These are phyloP conservation scores for Otus sunia DNA, from an alignment of 2,113 vertebrate species.

Conservation along the genomic window DNA sequence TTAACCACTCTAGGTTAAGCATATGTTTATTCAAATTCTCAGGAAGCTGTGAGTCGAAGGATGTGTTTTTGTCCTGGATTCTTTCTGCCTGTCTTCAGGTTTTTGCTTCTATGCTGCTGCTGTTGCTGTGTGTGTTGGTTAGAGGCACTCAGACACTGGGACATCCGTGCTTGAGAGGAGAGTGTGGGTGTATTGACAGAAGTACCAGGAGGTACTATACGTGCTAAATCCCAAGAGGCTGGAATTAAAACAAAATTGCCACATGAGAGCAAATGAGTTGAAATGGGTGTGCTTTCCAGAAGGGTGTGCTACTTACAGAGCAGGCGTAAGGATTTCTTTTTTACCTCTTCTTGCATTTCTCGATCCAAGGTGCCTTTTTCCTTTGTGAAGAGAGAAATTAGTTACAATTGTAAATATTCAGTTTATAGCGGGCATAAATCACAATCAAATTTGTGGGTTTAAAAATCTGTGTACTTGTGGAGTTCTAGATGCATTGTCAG, in stretches of 20 bases:
- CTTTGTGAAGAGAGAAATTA: not conserved
- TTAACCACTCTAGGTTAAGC: not conserved
- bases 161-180: not conserved
- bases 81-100: not conserved
- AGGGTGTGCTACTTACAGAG: not conserved
- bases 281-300: not conserved
- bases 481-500: not conserved
- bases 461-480: not conserved
- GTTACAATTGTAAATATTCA: not conserved
- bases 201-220: not conserved
- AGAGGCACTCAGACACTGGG: not conserved
- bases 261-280: not conserved
- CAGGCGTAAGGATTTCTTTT: not conserved
- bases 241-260: not conserved
- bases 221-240: not conserved
- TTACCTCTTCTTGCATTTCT: not conserved
- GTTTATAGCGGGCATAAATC: not conserved
- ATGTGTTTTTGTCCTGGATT: not conserved
- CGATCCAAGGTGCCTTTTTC: not conserved
- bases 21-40: not conserved
- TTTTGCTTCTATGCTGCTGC: not conserved
- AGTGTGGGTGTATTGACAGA: conserved; percentile 26
- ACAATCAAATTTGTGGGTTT: not conserved
- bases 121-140: not conserved
- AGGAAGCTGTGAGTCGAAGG: not conserved